Evolutionary conservation across 1,140 invertebrate species (phyloP).

Genomic region (Eupristina koningsbergeri): DNA sequence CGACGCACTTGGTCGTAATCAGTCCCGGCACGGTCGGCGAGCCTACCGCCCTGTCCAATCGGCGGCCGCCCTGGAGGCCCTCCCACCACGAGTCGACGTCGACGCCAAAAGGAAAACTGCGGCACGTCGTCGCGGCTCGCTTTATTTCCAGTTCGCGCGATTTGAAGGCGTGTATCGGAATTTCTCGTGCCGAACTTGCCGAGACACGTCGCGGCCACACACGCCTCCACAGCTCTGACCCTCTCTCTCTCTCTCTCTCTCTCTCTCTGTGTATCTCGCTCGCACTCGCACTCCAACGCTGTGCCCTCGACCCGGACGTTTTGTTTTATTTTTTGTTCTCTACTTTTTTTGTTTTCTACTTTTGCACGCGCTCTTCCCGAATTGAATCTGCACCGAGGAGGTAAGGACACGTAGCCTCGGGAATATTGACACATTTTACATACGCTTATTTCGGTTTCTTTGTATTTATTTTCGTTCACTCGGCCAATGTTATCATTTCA

Average conservation of each 20-base stretch:
- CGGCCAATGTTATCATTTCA: background rate
- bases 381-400: background rate
- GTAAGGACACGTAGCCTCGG: background rate
- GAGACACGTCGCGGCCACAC: background rate
- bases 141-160: slow-evolving; percentile 42
- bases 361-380: background rate
- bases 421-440: background rate
- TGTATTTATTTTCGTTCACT: background rate
- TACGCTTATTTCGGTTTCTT: background rate
- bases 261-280: background rate
- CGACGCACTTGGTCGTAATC: background rate
- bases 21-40: slow-evolving; percentile 7
- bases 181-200: background rate
- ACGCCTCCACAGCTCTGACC: background rate
- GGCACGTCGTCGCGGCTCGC: background rate
- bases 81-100: background rate
- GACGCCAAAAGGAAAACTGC: slow-evolving; percentile 21
- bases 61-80: background rate
- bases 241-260: background rate
- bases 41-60: slow-evolving; percentile 37
- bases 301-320: no score
- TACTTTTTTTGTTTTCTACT: background rate
- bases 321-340: no score
- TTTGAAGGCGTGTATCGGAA: slow-evolving; percentile 25
- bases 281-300: no score